phyloP scores from a whole-genome alignment of 2,888 invertebrate species.

The Nysson spinosus region DNA sequence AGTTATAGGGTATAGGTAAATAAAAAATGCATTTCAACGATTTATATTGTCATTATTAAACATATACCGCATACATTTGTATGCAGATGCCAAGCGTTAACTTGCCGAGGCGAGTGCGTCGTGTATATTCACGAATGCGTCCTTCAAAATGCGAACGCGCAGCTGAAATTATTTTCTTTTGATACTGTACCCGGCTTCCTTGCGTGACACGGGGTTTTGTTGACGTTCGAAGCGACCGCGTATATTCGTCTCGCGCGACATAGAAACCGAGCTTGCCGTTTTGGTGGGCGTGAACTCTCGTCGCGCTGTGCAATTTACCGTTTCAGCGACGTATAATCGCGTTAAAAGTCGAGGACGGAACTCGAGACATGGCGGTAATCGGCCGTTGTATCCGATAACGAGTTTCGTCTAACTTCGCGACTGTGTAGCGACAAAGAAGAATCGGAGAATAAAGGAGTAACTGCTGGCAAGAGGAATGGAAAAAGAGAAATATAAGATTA shows the following conservation, averaged over 20 bases:
- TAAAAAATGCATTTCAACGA: too few species aligned
- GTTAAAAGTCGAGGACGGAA: constrained; percentile 67
- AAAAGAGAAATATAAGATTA: constrained; percentile 19
- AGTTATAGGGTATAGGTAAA: too few species aligned
- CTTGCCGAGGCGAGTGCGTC: too few species aligned
- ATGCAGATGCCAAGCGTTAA: too few species aligned
- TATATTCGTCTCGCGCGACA: constrained; percentile 36
- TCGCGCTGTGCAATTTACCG: constrained; percentile 55
- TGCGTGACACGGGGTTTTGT: constrained; percentile 12
- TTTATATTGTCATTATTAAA: too few species aligned
- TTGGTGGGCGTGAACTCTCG: constrained; percentile 55
- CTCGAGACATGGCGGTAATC: constrained; percentile 65
- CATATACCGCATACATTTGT: too few species aligned
- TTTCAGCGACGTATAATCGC: constrained; percentile 62
- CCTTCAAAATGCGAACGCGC: too few species aligned
- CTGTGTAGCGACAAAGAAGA: constrained; percentile 48
- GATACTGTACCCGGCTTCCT: too few species aligned
- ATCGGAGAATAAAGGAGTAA: constrained; percentile 33
- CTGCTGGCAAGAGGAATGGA: constrained; percentile 12
- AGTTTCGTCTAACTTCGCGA: constrained; percentile 61
- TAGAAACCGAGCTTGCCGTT: constrained; percentile 47
- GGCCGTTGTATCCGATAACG: constrained; percentile 66
- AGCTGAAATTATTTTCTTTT: too few species aligned
- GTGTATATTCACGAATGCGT: too few species aligned
- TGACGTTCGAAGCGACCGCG: neutral